A percentile compares a stretch with the other conserved stretches of the same genome.
phyloP scores from a whole-genome alignment of 2,113 vertebrate species.

The Gobius niger region DNA sequence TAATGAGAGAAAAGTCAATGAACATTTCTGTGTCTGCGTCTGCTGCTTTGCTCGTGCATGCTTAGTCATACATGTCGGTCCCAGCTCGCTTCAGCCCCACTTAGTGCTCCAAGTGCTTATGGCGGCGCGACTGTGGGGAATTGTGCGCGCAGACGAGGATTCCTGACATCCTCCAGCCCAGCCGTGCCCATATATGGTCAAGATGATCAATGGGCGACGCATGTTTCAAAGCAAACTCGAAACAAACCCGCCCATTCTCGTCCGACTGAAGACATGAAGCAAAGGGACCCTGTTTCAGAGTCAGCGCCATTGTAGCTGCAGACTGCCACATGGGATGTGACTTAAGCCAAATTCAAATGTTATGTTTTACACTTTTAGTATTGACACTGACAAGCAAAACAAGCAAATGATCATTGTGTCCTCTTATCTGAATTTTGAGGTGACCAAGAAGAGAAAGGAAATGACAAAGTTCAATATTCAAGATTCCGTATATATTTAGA shows the following conservation, averaged over 20 bases:
- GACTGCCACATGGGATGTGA: too few relatives aligned
- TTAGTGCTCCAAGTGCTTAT: too few relatives aligned
- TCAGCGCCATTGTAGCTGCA: not conserved
- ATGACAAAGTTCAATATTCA: too few relatives aligned
- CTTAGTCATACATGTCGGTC: constrained; percentile 47
- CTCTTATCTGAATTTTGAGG: too few relatives aligned
- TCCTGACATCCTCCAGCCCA: constrained; percentile 52
- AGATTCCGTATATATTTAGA: too few relatives aligned
- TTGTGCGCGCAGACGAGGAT: constrained; percentile 18
- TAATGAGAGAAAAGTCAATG: constrained; percentile 35
- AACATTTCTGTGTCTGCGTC: constrained; percentile 23
- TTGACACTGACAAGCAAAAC: too few relatives aligned
- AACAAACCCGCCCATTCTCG: constrained; percentile 57
- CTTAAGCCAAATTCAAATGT: too few relatives aligned
- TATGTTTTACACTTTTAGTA: too few relatives aligned
- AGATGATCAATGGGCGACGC: constrained; percentile 60
- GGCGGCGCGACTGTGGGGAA: not conserved
- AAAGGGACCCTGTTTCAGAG: constrained; percentile 33
- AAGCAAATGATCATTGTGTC: too few relatives aligned
- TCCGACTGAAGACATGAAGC: constrained; percentile 55
- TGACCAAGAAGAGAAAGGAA: too few relatives aligned
- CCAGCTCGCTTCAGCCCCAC: not conserved
- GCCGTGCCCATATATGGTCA: constrained; percentile 73
- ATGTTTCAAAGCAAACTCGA: constrained; percentile 64
- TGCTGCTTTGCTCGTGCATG: constrained; percentile 29